Base-by-base conservation (phyloP, 2,888 invertebrate genomes). In the Phanerotoma sp. region DNA sequence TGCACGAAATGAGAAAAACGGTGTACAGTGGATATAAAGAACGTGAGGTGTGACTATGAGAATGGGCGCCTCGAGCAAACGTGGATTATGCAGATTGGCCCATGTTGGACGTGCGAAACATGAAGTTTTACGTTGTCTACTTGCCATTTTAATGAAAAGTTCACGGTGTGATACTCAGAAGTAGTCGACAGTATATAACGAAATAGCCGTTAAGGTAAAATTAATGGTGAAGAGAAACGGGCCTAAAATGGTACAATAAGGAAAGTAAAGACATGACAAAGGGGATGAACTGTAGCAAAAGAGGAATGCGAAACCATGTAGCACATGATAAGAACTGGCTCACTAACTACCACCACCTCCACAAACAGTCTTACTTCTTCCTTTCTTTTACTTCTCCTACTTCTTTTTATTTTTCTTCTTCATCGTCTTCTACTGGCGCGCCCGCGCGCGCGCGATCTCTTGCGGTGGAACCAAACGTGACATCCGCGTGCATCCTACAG, bases 71-170 rank as follows among this genome's bases (percentile, higher is more conserved):
- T 57, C 51, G 51, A 62, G 61, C 54, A 62, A 63, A 65, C 66
- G 64, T 68, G 66, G 64, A 69, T 70, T 70, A 70, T 70, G 68
- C 67, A 70, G 66, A 70, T 68, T 63, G 61, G 56, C 55, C 52
- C 62, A 52, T 58, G 59, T 61, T 57, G 61, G 61, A 65, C 62
- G 62, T 60, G 61, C 56, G 61, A 66, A 66, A 66, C 59, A 55
- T 44, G 49, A 57, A 54, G 53, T 46, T 49, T 44, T 52, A 50
- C 42, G 45, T 58, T 46, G 60, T 51, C 56, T 49, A 51, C 49
- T 37, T 63, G 63, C 54, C 58, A 62, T 62, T 60, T 57, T 58
- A 61, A 63, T 60, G 61, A 63, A 60, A 60, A 58, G 55, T 58
- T 47, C 51, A 53, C 57, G 47, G n/a, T n/a, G 41, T 56, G 56